These are phyloP conservation scores for Perdita meconis DNA, from an alignment of 2,888 invertebrate genomes.

Conservation along the genomic window DNA sequence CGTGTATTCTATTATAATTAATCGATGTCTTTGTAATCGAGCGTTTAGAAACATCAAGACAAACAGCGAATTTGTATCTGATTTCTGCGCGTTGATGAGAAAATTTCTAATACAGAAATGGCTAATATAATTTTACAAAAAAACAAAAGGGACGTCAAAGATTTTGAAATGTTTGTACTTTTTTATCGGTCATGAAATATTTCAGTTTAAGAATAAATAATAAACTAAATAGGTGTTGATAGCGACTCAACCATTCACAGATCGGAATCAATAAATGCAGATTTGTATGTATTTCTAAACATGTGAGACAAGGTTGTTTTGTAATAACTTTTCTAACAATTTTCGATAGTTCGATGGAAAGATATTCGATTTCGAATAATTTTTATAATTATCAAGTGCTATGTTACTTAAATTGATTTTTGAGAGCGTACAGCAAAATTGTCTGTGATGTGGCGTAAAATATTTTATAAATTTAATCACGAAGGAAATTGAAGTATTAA, in stretches of 20 bases:
- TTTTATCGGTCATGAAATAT: constrained; percentile 38
- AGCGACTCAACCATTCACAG: not conserved
- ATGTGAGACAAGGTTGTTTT: constrained; percentile 30
- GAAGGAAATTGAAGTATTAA: constrained; percentile 7
- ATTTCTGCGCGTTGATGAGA: constrained; percentile 8
- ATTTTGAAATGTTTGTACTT: constrained; percentile 32
- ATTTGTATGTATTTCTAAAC: not conserved
- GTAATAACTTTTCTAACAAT: constrained; percentile 32
- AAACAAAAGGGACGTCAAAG: constrained; percentile 21
- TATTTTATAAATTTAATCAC: constrained; percentile 6
- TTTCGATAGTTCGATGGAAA: constrained; percentile 19
- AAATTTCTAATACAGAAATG: constrained; percentile 7
- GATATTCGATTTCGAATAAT: constrained; percentile 3
- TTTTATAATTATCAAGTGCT: constrained; percentile 32
- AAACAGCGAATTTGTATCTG: constrained; percentile 19
- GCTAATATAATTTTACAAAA: constrained; percentile 12
- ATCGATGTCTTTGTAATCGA: constrained; percentile 39
- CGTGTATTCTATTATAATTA: constrained; percentile 1
- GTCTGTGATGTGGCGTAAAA: constrained; percentile 42
- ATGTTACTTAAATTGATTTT: constrained; percentile 42
- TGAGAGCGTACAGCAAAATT: not conserved
- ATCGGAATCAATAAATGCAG: no score
- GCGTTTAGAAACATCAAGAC: constrained; percentile 10
- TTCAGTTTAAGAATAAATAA: constrained; percentile 16
- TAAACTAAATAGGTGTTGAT: not conserved